phyloP scores from a whole-genome alignment of 1,140 invertebrate genomes.

The Pollicipes pollicipes region DNA sequence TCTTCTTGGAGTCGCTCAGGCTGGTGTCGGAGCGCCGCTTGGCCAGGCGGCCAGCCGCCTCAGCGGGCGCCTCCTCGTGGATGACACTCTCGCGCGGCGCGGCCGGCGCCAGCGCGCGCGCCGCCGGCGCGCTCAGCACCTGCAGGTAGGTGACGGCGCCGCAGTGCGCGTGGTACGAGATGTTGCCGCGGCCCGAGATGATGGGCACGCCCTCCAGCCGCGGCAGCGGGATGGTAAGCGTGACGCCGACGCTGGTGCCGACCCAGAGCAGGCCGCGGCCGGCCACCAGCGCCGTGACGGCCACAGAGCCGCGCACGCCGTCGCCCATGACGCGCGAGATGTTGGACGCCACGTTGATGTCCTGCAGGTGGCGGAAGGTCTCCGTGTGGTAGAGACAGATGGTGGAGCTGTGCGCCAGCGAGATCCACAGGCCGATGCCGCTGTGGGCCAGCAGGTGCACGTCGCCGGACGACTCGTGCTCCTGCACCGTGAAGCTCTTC shows the following conservation, averaged over 20 bases:
- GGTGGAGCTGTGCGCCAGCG: constrained; percentile 66
- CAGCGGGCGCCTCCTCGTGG: background rate
- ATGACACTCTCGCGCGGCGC: background rate
- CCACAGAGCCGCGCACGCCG: constrained; percentile 7
- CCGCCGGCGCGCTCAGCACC: constrained; percentile 43
- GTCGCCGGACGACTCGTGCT: constrained; percentile 29
- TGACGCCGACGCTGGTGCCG: constrained; percentile 83
- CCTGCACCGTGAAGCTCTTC: constrained; percentile 54
- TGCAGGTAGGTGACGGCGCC: constrained; percentile 75
- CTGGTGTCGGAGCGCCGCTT: constrained; percentile 78
- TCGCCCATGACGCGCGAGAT: constrained; percentile 44
- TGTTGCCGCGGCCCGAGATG: constrained; percentile 71
- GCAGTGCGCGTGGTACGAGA: constrained; percentile 79
- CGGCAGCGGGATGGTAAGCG: constrained; percentile 75
- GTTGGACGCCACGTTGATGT: constrained; percentile 83
- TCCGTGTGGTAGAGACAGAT: constrained; percentile 88
- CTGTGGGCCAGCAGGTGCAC: constrained; percentile 78
- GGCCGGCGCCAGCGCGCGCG: constrained; percentile 6
- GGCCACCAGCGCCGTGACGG: constrained; percentile 66
- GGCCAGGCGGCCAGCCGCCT: constrained; percentile 46
- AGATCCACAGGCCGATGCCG: constrained; percentile 85
- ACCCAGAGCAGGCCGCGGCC: constrained; percentile 74
- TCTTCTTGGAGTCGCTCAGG: constrained; percentile 55
- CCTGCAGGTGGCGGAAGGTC: constrained; percentile 77
- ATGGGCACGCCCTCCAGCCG: constrained; percentile 83